phyloP scores from a whole-genome alignment of 2,888 invertebrate species.

The Plebejus melissa region DNA sequence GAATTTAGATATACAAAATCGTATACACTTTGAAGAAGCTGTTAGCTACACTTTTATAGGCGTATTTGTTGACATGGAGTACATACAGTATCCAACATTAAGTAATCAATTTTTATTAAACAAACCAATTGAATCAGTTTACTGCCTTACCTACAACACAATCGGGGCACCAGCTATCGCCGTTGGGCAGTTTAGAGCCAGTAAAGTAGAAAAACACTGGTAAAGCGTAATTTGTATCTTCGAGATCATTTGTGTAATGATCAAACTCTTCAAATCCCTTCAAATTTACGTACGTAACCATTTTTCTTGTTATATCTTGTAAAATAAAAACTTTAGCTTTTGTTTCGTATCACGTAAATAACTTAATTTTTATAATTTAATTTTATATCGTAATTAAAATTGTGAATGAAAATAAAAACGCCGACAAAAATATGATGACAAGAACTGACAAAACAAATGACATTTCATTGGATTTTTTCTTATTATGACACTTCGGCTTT shows the following conservation, averaged over 20 bases:
- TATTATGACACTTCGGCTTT: too few species aligned
- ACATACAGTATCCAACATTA: neutral
- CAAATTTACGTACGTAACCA: constrained; percentile 51
- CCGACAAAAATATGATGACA: neutral
- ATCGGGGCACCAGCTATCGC: constrained; percentile 93
- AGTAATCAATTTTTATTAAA: neutral
- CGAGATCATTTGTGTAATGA: constrained; percentile 74
- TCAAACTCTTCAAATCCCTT: constrained; percentile 82
- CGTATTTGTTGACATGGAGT: neutral
- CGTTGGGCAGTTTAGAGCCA: constrained; percentile 81
- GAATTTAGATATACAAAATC: constrained; percentile 13
- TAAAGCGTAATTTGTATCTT: constrained; percentile 50
- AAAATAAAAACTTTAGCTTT: neutral
- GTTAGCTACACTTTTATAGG: neutral
- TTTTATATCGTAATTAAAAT: too few species aligned
- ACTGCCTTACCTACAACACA: constrained; percentile 86
- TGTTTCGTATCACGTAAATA: neutral
- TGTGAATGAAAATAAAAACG: neutral
- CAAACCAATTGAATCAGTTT: neutral
- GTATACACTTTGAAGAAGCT: neutral
- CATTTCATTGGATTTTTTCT: too few species aligned
- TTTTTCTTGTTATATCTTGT: constrained; percentile 36
- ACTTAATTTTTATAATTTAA: neutral
- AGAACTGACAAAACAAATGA: too few species aligned
- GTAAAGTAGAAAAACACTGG: constrained; percentile 80